Evolutionary conservation across 64 coral and sea anemone species (phyloP).

Genomic region (Stylophora pistillata): DNA sequence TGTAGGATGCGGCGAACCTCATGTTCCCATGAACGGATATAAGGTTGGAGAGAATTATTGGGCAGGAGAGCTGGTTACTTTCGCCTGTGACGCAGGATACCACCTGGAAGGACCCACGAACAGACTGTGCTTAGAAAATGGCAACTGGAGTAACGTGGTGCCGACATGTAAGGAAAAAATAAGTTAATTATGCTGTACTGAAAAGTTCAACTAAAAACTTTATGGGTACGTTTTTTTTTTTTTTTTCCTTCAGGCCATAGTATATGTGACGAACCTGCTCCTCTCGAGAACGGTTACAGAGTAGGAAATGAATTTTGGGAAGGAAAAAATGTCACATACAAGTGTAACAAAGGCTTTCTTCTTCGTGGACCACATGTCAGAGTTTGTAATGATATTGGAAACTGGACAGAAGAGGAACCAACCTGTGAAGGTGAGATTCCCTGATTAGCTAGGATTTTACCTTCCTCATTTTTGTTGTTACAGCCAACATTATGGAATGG

Average conservation of each 20-base stretch:
- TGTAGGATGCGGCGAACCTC: slow-evolving; percentile 54
- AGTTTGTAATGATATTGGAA: slow-evolving; percentile 49
- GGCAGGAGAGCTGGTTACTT: slow-evolving; percentile 55
- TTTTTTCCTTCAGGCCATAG: slow-evolving; percentile 42
- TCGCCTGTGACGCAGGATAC: slow-evolving; percentile 78
- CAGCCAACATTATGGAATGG: no score
- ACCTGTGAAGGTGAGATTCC: slow-evolving; percentile 46
- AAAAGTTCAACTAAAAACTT: not conserved
- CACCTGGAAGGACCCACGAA: slow-evolving; percentile 54
- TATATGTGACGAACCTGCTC: slow-evolving; percentile 45
- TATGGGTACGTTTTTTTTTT: not conserved
- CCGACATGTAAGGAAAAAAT: slow-evolving; percentile 51
- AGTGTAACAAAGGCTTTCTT: slow-evolving; percentile 65
- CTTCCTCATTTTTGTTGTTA: no score
- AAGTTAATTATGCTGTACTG: not conserved
- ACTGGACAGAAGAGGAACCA: slow-evolving; percentile 66
- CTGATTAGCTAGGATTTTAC: no score
- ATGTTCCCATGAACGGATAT: slow-evolving; percentile 53
- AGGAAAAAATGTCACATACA: slow-evolving; percentile 59
- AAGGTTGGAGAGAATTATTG: slow-evolving; percentile 53
- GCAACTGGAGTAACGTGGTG: slow-evolving; percentile 53
- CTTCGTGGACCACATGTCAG: slow-evolving; percentile 37
- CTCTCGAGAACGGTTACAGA: slow-evolving; percentile 60
- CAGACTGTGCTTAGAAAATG: slow-evolving; percentile 53
- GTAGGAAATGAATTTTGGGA: slow-evolving; percentile 74